These are phyloP conservation scores for Autographa gamma DNA, from an alignment of 2,888 invertebrate genomes.

Conservation along the genomic window DNA sequence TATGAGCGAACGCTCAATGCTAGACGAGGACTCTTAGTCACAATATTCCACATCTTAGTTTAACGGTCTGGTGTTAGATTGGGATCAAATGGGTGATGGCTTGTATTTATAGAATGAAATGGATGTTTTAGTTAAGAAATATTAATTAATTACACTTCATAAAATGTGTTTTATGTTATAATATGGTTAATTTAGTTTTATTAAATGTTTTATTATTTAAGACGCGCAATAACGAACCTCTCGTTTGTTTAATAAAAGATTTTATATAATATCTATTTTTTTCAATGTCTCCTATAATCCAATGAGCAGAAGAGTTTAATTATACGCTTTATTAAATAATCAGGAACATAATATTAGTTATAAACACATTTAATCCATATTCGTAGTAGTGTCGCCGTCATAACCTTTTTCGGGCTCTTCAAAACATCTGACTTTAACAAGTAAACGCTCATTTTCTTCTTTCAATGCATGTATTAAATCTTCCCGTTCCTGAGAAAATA, in stretches of 20 bases:
- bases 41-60: constrained; percentile 45
- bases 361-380: not conserved
- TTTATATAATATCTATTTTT: constrained; percentile 16
- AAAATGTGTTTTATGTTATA: constrained; percentile 34
- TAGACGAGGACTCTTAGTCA: constrained; percentile 34
- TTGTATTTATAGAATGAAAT: constrained; percentile 62
- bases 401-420: constrained; percentile 55
- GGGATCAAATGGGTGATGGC: constrained; percentile 66
- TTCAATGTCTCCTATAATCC: not conserved
- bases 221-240: constrained; percentile 39
- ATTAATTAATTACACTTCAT: constrained; percentile 38
- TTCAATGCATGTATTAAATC: constrained; percentile 84
- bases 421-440: constrained; percentile 77
- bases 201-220: constrained; percentile 32
- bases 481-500: constrained; percentile 81
- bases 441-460: constrained; percentile 83
- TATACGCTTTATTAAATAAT: constrained; percentile 38
- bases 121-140: constrained; percentile 35
- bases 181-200: constrained; percentile 40
- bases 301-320: not conserved
- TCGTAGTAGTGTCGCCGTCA: constrained; percentile 1
- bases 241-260: constrained; percentile 63
- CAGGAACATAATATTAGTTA: constrained; percentile 1
- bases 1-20: constrained; percentile 23
- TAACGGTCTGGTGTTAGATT: constrained; percentile 48